Conservation (phyloP, 2,797 vertebrate genomes). For the Pterois miles region DNA sequence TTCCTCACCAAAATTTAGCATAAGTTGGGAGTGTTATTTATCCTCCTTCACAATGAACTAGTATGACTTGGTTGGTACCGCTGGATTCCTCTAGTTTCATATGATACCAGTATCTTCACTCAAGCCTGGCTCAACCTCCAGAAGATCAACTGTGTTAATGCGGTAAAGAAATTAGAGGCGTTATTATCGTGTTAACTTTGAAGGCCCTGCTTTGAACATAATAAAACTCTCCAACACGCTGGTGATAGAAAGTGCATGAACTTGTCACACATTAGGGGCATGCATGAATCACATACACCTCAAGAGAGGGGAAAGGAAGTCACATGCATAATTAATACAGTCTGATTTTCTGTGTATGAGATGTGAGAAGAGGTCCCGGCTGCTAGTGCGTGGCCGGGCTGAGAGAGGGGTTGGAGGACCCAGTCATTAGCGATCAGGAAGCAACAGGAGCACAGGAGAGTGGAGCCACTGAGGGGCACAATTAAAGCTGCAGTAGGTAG, state of each 20-base stretch:
- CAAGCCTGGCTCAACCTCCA: too few relatives aligned
- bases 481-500: neutral
- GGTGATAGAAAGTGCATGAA: constrained; percentile 3
- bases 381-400: constrained; percentile 24
- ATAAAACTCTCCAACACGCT: neutral
- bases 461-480: constrained; percentile 18
- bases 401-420: constrained; percentile 6
- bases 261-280: neutral
- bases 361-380: constrained; percentile 46
- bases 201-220: neutral
- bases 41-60: too few relatives aligned
- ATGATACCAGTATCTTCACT: too few relatives aligned
- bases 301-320: constrained; percentile 26
- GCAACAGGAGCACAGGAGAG: constrained; percentile 38
- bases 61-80: too few relatives aligned
- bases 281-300: constrained; percentile 31
- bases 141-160: too few relatives aligned
- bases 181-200: too few relatives aligned
- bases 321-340: constrained; percentile 53
- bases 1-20: too few relatives aligned
- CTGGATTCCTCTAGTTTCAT: too few relatives aligned
- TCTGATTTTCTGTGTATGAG: constrained; percentile 43
- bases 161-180: too few relatives aligned
- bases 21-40: too few relatives aligned
- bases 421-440: constrained; percentile 37